Evolutionary conservation across 2,113 vertebrate genomes (phyloP).

Genomic region (Cettia cetti): DNA sequence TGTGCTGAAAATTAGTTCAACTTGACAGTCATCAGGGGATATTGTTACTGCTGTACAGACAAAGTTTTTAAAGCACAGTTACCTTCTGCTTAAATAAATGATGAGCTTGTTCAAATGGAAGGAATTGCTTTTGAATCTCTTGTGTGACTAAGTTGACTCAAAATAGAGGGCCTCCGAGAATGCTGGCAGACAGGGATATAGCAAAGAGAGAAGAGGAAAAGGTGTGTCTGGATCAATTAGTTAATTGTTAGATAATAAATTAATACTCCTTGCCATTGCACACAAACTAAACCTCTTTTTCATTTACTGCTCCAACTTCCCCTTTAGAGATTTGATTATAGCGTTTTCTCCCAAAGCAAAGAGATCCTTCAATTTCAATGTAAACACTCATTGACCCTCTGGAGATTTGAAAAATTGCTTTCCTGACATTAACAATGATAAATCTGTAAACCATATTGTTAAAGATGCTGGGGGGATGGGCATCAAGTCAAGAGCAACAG

Average conservation of each 20-base stretch:
- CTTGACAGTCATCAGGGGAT: background rate
- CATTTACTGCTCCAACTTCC: background rate
- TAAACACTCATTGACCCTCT: background rate
- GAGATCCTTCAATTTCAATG: background rate
- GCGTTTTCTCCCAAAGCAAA: background rate
- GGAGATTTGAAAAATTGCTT: background rate
- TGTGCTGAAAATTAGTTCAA: background rate
- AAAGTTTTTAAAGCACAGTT: background rate
- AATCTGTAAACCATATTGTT: background rate
- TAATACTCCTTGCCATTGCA: background rate
- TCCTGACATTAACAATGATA: background rate
- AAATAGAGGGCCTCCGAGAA: background rate
- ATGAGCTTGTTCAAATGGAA: background rate
- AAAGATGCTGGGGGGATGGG: background rate
- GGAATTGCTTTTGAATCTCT: background rate
- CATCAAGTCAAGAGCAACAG: background rate
- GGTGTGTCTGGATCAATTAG: background rate
- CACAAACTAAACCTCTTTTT: constrained; percentile 6
- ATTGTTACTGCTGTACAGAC: background rate
- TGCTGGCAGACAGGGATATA: background rate
- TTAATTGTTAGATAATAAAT: constrained; percentile 23
- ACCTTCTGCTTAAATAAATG: constrained; percentile 3
- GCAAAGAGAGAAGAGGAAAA: background rate
- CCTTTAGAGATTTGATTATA: background rate
- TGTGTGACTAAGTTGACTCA: background rate